Evolutionary conservation across 2,797 vertebrate genomes (phyloP), one percentile per base, ranked within the genome.

Genomic region (Notolepis coatsorum): DNA sequence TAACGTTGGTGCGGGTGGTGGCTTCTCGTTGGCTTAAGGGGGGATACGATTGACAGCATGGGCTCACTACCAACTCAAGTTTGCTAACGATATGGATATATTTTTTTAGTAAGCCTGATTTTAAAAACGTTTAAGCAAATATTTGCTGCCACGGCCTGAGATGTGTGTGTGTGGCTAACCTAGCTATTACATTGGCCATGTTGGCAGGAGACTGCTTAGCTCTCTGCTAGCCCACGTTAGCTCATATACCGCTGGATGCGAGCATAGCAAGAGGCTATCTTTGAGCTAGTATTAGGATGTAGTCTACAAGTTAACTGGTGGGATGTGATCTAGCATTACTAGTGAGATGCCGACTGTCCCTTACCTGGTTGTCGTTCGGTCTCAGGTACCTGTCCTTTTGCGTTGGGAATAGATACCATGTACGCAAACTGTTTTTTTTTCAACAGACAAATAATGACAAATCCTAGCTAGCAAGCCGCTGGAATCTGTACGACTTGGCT

Each of bases 311-410:
- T n/a, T n/a, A n/a, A n/a, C n/a, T n/a, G n/a, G n/a, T n/a, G 49
- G 45, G 31, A 68, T 41, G 7, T 10, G 53, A 13, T 33, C n/a
- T n/a, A 68, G 73, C 57, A 3, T 1, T n/a, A n/a, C n/a, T 54
- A 41, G 4, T 23, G 51, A 10, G 27, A 81, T 65, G 72, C 67
- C 71, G 24, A 80, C 45, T 73, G 70, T 61, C 71, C 79, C 89
- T 89, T 87, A 90, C 89, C 89, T 81, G 84, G 61, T 45, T 67
- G 74, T 33, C 35, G 48, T 35, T 33, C 21, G 33, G n/a, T 37
- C 17, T 58, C 33, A 68, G 61, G 39, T 73, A 74, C 73, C 74
- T 74, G 75, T 72, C 78, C 55, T 71, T 69, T 65, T 71, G 68
- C 67, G 47, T 5, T 1, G 21, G n/a, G 37, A 42, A 61, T 53